Conservation (phyloP, 2,113 vertebrate species). For the Aegithalos caudatus region DNA sequence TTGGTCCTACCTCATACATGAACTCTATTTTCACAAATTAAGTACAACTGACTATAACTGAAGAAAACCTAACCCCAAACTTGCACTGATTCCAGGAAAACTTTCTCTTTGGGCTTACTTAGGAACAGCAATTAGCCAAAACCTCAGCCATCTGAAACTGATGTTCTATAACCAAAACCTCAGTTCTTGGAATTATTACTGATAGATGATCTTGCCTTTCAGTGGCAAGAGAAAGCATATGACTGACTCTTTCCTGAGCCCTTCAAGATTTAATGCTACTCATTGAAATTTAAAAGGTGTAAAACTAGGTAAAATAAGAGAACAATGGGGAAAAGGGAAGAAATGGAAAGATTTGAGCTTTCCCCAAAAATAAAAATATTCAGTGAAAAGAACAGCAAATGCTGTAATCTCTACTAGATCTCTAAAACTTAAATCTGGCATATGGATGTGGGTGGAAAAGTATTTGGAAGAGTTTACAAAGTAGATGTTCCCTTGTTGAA, state of each 20-base stretch:
- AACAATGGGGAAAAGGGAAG: neutral
- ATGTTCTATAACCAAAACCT: neutral
- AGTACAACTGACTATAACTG: neutral
- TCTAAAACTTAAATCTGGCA: neutral
- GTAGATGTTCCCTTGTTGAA: neutral
- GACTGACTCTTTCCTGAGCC: neutral
- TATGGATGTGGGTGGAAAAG: neutral
- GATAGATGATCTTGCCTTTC: neutral
- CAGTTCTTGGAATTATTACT: neutral
- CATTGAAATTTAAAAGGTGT: neutral
- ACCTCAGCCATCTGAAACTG: neutral
- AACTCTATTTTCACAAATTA: neutral
- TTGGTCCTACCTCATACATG: neutral
- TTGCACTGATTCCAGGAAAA: conserved; percentile 1
- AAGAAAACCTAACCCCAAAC: neutral
- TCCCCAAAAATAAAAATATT: neutral
- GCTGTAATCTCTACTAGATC: neutral
- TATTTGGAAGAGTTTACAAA: conserved; percentile 4
- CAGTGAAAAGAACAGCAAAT: neutral
- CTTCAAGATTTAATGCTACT: neutral
- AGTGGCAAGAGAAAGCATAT: neutral
- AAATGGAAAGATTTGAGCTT: neutral
- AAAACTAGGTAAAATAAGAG: neutral
- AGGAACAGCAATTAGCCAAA: neutral
- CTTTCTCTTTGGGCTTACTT: neutral